Base-by-base conservation (phyloP, 2,888 invertebrate species). In the Phrixothrix hirtus region DNA sequence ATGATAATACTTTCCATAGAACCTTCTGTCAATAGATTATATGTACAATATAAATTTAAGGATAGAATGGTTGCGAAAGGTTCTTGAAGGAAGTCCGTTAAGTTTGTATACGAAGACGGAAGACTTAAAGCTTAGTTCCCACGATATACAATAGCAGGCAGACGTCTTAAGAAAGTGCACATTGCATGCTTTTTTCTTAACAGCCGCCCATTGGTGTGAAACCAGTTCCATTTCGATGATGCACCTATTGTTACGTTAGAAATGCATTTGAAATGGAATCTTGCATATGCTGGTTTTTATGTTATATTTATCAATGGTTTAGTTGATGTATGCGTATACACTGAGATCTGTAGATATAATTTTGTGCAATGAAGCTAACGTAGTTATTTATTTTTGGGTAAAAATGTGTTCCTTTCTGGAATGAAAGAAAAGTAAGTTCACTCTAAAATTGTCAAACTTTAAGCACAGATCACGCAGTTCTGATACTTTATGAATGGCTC, bases 151-250 rank as follows among this genome's bases (percentile, higher is more conserved):
- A 60, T 58, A 53, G 56, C 32, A 36, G 39, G 49, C 36, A 47
- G 51, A 57, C 59, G 58, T 59, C 61, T 59, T 59, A 62, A 60
- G 60, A 56, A 62, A 57, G 47, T 54, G 54, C 60, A 57, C 57
- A 60, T 59, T 59, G 60, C 58, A 46, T 42, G 25, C 13, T 52
- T 46, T 47, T 49, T 59, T 47, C 53, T 49, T 56, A 46, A 32
- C 47, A 43, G 36, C 44, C 51, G 50, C 52, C 44, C 39, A 46
- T 58, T 35, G 21, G 21, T 21, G 21, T 21, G 21, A 21, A 21
- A 21, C 21, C 21, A 21, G 21, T 21, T 21, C 21, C 21, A 21
- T 21, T 21, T 21, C 21, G 21, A 5, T 7, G 7, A 21, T 21
- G 21, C 21, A 21, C 7, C 7, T 21, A 21, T 21, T 21, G 21